phyloP scores from a whole-genome alignment of 2,888 invertebrate species.

The Epinotia demarniana region DNA sequence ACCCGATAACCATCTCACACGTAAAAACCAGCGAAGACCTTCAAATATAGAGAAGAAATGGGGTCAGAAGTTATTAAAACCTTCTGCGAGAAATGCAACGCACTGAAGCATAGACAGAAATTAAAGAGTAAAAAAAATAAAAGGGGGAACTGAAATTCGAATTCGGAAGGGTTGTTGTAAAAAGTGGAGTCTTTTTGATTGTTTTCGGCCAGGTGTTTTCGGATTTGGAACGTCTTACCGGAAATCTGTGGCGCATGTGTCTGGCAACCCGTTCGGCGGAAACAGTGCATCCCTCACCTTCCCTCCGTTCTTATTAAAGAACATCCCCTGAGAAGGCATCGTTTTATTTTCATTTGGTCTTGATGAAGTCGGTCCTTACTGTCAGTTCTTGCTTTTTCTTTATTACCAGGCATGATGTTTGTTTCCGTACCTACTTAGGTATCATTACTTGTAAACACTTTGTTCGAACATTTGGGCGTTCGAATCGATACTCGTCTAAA shows the following conservation, averaged over 20 bases:
- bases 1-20: conserved; percentile 63
- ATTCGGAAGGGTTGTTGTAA: conserved; percentile 73
- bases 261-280: conserved; percentile 78
- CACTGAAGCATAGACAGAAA: conserved; percentile 65
- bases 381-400: not conserved
- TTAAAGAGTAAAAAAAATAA: conserved; percentile 66
- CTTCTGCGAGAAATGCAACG: conserved; percentile 53
- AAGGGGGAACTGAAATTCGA: conserved; percentile 68
- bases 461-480: too few relatives aligned
- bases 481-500: too few relatives aligned
- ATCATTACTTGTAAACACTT: too few relatives aligned
- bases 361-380: conserved; percentile 7
- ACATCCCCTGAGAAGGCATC: conserved; percentile 54
- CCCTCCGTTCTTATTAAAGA: conserved; percentile 67
- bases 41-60: conserved; percentile 62
- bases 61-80: conserved; percentile 56
- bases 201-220: conserved; percentile 77
- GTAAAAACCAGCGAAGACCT: conserved; percentile 61
- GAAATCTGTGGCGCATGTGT: conserved; percentile 82
- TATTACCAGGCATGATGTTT: not conserved
- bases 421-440: not conserved
- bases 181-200: conserved; percentile 70
- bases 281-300: conserved; percentile 77
- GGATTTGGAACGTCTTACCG: conserved; percentile 74
- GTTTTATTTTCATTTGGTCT: conserved; percentile 44